Percentiles rank a stretch among this genome's conserved stretches.
Evolutionary conservation across 1,140 invertebrate species (phyloP).

Genomic region (Colletes gigas): DNA sequence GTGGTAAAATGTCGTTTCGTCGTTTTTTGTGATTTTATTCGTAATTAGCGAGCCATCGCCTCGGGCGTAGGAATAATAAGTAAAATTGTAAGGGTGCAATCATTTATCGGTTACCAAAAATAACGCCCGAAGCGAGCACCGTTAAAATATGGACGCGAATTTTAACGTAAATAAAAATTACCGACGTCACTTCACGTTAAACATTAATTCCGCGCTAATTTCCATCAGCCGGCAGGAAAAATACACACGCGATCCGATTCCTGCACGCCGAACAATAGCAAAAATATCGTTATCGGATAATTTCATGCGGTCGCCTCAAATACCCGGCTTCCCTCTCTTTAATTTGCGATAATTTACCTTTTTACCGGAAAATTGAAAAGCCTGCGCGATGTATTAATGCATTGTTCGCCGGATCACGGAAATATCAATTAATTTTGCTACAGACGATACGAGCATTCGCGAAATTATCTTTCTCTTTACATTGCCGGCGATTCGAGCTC

Average conservation of each 20-base stretch:
- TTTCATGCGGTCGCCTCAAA: not conserved
- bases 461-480: not conserved
- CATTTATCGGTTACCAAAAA: no score
- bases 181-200: slow-evolving; percentile 6
- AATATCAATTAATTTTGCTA: slow-evolving; percentile 26
- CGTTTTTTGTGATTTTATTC: no score
- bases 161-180: not conserved
- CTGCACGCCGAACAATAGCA: not conserved
- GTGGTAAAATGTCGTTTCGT: no score
- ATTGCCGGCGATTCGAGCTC: not conserved
- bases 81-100: no score
- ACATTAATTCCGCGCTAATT: slow-evolving; percentile 27
- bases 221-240: not conserved
- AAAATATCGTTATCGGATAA: slow-evolving; percentile 15
- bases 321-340: not conserved
- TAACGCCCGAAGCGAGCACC: not conserved
- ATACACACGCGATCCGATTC: not conserved
- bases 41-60: no score
- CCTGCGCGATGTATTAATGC: not conserved
- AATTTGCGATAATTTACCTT: not conserved
- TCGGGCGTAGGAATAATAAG: no score
- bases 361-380: not conserved
- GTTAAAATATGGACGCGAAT: not conserved
- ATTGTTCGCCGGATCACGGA: slow-evolving; percentile 10
- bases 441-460: not conserved